Conservation (phyloP, 2,888 invertebrate genomes). For the Pediacus dermestoides region DNA sequence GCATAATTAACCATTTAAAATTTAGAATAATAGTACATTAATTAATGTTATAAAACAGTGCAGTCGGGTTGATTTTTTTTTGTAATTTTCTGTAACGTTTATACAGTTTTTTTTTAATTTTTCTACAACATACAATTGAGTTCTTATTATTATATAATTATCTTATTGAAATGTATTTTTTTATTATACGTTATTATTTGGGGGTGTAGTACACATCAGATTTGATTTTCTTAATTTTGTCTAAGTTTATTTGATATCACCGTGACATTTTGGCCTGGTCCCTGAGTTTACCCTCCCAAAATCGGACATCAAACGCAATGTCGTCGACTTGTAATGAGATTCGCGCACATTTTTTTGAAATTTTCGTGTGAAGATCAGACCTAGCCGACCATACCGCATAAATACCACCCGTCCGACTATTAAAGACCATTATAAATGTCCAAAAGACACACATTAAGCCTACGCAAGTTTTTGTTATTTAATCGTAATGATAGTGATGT, state of each 20-base stretch:
- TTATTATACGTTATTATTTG: slow-evolving; percentile 40
- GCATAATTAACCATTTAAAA: slow-evolving; percentile 32
- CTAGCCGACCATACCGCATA: slow-evolving; percentile 23
- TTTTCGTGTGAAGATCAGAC: no score
- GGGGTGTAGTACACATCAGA: slow-evolving; percentile 44
- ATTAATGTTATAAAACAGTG: slow-evolving; percentile 39
- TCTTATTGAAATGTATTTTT: slow-evolving; percentile 48
- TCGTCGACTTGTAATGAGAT: no score
- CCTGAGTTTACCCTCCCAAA: slow-evolving; percentile 51
- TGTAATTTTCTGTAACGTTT: slow-evolving; percentile 26
- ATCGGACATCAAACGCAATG: slow-evolving; percentile 33
- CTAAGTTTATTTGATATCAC: slow-evolving; percentile 50
- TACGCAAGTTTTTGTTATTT: slow-evolving; percentile 4
- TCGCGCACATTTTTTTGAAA: no score
- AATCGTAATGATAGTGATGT: slow-evolving; percentile 31
- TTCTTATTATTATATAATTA: slow-evolving; percentile 40
- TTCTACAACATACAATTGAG: slow-evolving; percentile 48
- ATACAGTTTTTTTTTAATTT: slow-evolving; percentile 13
- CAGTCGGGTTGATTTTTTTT: slow-evolving; percentile 39
- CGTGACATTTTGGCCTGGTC: slow-evolving; percentile 54
- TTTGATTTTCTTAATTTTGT: slow-evolving; percentile 46
- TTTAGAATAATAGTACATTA: slow-evolving; percentile 34
- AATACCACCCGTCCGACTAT: slow-evolving; percentile 25
- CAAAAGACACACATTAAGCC: slow-evolving; percentile 27
- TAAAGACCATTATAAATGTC: slow-evolving; percentile 34